phyloP scores from a whole-genome alignment of 2,888 invertebrate species.

The Sminthurides aquaticus region DNA sequence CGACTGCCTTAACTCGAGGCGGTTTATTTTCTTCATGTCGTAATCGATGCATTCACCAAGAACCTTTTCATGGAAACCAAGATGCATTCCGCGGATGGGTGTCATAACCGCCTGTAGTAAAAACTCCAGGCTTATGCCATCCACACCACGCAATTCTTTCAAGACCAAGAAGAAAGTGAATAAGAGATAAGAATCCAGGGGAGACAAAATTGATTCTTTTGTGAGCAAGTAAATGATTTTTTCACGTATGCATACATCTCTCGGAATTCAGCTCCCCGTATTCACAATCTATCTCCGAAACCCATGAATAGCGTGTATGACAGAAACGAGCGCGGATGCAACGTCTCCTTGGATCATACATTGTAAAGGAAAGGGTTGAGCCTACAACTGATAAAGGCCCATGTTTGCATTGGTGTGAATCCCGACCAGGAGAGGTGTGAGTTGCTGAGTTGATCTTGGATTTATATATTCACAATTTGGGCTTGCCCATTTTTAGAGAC shows the following conservation, averaged over 20 bases:
- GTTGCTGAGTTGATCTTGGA: not conserved
- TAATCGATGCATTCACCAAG: not conserved
- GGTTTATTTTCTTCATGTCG: not conserved
- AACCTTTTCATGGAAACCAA: not conserved
- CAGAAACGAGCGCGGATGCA: too few species aligned
- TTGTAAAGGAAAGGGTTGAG: not conserved
- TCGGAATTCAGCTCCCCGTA: not conserved
- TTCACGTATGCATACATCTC: not conserved
- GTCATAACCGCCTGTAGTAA: not conserved
- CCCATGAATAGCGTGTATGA: not conserved
- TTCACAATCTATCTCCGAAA: not conserved
- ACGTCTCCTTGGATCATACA: too few species aligned
- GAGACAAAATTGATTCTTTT: not conserved
- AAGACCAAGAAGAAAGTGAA: not conserved
- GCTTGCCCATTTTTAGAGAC: not conserved
- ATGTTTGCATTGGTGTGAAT: too few species aligned
- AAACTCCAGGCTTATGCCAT: not conserved
- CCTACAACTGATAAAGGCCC: too few species aligned
- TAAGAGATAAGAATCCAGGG: not conserved
- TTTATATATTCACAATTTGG: not conserved
- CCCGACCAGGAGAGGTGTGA: not conserved
- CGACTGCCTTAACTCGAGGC: too few species aligned
- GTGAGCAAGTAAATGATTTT: not conserved
- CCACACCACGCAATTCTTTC: not conserved
- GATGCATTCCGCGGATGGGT: not conserved